A percentile compares a stretch with the other conserved stretches of the same genome.
Evolutionary conservation across 2,797 vertebrate species (phyloP).

Genomic region (Perodicticus potto): DNA sequence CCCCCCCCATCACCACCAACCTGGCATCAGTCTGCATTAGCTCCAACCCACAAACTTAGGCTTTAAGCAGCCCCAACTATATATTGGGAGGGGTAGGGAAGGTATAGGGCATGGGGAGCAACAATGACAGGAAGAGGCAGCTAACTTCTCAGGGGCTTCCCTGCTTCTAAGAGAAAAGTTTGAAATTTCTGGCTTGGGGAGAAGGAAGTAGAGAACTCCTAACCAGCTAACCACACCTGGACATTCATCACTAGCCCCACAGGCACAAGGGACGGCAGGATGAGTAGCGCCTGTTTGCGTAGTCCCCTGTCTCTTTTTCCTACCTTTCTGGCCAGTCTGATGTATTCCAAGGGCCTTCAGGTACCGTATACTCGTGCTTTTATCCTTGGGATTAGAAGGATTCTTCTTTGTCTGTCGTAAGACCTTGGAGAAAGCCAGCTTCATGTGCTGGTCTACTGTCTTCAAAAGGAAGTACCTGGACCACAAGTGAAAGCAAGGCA

Average conservation of each 20-base stretch:
- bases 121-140: background rate
- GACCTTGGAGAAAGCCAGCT: slow-evolving; percentile 98
- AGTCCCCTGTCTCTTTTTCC: slow-evolving; percentile 41
- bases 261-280: background rate
- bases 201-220: slow-evolving; percentile 6
- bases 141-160: background rate
- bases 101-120: background rate
- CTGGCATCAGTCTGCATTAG: slow-evolving; percentile 69
- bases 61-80: slow-evolving; percentile 14
- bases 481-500: slow-evolving; percentile 75
- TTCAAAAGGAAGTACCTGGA: slow-evolving; percentile 96
- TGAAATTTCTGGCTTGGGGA: slow-evolving; percentile 25
- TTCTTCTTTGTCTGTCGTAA: slow-evolving; percentile 98
- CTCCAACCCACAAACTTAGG: background rate
- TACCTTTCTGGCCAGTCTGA: slow-evolving; percentile 98
- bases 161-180: slow-evolving; percentile 10
- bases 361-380: slow-evolving; percentile 98
- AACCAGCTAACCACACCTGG: slow-evolving; percentile 62
- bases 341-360: slow-evolving; percentile 95
- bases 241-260: background rate
- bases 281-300: background rate
- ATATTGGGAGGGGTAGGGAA: background rate
- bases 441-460: slow-evolving; percentile 98
- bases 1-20: slow-evolving; percentile 64
- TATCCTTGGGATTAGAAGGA: slow-evolving; percentile 98